Evolutionary conservation across 2,888 invertebrate species (phyloP), one percentile per base, ranked within the genome.

Genomic region (Drosophila rubida): DNA sequence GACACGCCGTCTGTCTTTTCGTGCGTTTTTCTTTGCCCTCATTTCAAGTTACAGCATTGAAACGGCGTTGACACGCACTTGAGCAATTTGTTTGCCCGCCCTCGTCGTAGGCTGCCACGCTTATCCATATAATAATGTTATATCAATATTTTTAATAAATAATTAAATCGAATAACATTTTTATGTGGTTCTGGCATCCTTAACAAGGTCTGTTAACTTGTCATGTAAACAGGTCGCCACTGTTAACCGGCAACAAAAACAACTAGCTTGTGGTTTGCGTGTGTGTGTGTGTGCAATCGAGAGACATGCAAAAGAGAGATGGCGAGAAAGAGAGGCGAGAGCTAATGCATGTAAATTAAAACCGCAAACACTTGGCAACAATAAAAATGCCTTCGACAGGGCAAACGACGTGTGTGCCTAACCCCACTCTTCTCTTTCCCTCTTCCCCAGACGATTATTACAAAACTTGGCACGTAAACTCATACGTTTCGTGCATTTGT

Each of bases 281-380:
- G 1, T 32, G 8, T 14, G 25, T 19, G 22, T 32, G 44, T 22
- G 39, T 9, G 58, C 11, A 11, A 27, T 50, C 48, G 30, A 39
- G 27, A 25, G 23, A 32, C 8, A n/a, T 14, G 16, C 2, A 14
- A n/a, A 11, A 39, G n/a, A n/a, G n/a, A n/a, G n/a, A n/a, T n/a
- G n/a, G n/a, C n/a, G n/a, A 19, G 19, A 4, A 30, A 14, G 19
- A 39, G 39, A 51, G 39, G 35, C 35, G 57, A 37, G 61, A 44
- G 32, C 13, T 70, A 37, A 49, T n/a, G 22, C 13, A 60, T 70
- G 61, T 39, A 55, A 72, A 72, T 68, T 19, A 57, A 45, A 59
- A 55, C 59, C 41, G 42, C 72, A 72, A 69, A 70, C 83, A 67
- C 62, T 73, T 80, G 73, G 87, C 70, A 80, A 69, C 74, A 75